phyloP scores from a whole-genome alignment of 64 coral and sea anemone species.

The Dendrophyllia cribrosa region DNA sequence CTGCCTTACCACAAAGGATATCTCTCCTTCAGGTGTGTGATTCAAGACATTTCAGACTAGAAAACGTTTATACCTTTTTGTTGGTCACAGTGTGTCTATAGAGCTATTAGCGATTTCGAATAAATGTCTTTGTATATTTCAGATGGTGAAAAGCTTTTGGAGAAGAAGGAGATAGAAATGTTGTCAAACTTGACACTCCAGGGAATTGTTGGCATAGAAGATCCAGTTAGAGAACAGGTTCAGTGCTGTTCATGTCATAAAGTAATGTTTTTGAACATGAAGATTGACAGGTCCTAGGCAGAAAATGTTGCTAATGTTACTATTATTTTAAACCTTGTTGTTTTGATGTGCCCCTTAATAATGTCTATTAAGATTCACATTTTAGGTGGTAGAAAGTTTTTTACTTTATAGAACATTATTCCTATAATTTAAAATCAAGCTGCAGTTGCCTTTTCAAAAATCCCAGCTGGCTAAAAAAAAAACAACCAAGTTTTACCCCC shows the following conservation, averaged over 20 bases:
- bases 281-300: neutral
- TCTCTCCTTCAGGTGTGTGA: slow-evolving; percentile 62
- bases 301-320: no score
- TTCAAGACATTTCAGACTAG: neutral
- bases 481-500: no score
- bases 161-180: slow-evolving; percentile 60
- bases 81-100: no score
- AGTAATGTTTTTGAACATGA: neutral
- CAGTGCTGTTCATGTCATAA: neutral
- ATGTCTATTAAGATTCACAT: no score
- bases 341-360: no score
- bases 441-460: no score
- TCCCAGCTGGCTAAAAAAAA: no score
- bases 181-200: slow-evolving; percentile 66
- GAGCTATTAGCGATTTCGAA: neutral
- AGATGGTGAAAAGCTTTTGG: slow-evolving; percentile 27
- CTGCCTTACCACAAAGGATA: slow-evolving; percentile 74
- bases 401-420: no score
- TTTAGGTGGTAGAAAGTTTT: no score
- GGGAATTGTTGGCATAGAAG: slow-evolving; percentile 87
- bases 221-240: slow-evolving; percentile 95
- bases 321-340: no score
- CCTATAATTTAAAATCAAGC: no score
- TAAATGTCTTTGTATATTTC: slow-evolving; percentile 3
- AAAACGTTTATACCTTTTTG: no score